Base-by-base conservation (phyloP, 2,888 invertebrate genomes). In the Thymelicus acteon region DNA sequence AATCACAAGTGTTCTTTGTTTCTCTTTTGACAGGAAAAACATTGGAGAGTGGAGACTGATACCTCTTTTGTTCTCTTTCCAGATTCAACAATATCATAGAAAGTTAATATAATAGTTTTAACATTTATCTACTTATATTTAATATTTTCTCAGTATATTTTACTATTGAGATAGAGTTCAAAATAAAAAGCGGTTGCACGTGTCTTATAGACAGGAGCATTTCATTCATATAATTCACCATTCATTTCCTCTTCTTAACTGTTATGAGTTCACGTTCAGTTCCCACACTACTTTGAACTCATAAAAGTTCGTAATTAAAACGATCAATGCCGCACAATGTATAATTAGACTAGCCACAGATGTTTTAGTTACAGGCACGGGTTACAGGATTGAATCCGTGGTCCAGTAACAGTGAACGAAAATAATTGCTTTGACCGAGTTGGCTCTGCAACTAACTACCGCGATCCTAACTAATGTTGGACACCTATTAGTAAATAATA, bases 401-500 rank as follows among this genome's bases (percentile, higher is more conserved):
- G 78, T 74, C 81, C 76, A 68, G 71, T 76, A 73, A 81, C 81
- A 82, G 78, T 81, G 73, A 79, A 82, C 83, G 48, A 82, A 86
- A 89, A 90, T 88, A 88, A 75, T 77, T 75, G 71, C 75, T 69
- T 73, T 84, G 90, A 87, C 90, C 89, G 88, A 91, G 83, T 92
- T 91, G 88, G 90, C 91, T 73, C 76, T 75, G 10, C 52, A 52
- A 52, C 54, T 72, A 74, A 77, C 82, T 85, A 78, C 84, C 85
- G 85, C 84, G 81, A 85, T 85, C 82, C 78, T 76, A 72, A 75
- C 75, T 75, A 63, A 39, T n/a, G 62, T 63, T 54, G 60, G 49
- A 48, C 75, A 74, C 15, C 58, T 60, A 4, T 47, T 40, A 15
- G 60, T 58, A 58, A 58, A 60, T 60, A 67, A 31, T 19, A 19